Evolutionary conservation across 1,140 invertebrate genomes (phyloP).

Genomic region (Zaprionus taronus): DNA sequence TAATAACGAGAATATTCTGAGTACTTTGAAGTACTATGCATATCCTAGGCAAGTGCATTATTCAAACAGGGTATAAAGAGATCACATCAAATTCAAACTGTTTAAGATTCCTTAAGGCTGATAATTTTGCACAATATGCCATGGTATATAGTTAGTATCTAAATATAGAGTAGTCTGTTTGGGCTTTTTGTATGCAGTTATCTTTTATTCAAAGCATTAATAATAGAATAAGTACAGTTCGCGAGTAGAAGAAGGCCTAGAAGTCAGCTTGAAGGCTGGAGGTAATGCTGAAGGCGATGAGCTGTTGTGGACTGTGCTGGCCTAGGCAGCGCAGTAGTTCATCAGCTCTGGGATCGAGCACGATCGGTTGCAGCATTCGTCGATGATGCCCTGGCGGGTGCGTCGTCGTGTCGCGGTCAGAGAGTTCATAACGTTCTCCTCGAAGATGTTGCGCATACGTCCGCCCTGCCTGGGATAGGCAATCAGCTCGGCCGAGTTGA

Average conservation of each 20-base stretch:
- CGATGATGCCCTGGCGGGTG: constrained; percentile 62
- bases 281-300: not conserved
- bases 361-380: constrained; percentile 61
- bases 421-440: constrained; percentile 44
- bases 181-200: constrained; percentile 30
- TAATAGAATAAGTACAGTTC: constrained; percentile 30
- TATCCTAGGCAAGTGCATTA: too few relatives aligned
- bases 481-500: constrained; percentile 17
- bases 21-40: too few relatives aligned
- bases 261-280: not conserved
- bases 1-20: too few relatives aligned
- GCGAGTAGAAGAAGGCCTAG: constrained; percentile 1
- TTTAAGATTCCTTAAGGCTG: too few relatives aligned
- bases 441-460: constrained; percentile 42
- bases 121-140: too few relatives aligned
- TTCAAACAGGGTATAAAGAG: too few relatives aligned
- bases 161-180: not conserved
- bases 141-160: too few relatives aligned
- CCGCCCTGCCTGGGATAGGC: constrained; percentile 41
- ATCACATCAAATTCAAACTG: too few relatives aligned
- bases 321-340: constrained; percentile 56
- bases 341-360: constrained; percentile 45
- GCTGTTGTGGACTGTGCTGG: not conserved
- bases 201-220: constrained; percentile 42
- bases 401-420: constrained; percentile 58